These are phyloP conservation scores for Pseudolaguvia tuberculata DNA, from an alignment of 2,113 vertebrate genomes.

Conservation along the genomic window DNA sequence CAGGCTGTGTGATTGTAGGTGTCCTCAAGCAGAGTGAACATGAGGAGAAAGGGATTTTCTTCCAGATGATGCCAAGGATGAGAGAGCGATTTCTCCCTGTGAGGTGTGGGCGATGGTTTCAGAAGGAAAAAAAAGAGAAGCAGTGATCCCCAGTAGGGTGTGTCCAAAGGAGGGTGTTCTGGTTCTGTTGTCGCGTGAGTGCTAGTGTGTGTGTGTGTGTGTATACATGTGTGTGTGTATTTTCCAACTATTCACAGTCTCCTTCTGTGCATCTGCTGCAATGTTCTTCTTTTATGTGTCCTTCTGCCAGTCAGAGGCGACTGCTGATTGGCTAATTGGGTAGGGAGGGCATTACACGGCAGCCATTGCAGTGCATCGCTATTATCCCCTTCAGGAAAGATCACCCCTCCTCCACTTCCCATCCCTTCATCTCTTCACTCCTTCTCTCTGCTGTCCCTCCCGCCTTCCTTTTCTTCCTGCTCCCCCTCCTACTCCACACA, in stretches of 20 bases:
- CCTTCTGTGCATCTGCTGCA: constrained; percentile 79
- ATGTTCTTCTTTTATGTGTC: constrained; percentile 81
- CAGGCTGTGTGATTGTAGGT: constrained; percentile 70
- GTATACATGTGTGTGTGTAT: constrained; percentile 49
- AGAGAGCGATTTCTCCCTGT: constrained; percentile 73
- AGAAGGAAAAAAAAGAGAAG: constrained; percentile 70
- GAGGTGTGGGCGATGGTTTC: constrained; percentile 72
- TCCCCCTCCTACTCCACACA: constrained; percentile 41
- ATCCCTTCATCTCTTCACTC: constrained; percentile 59
- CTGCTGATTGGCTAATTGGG: constrained; percentile 79
- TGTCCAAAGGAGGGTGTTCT: constrained; percentile 76
- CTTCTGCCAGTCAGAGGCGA: constrained; percentile 70
- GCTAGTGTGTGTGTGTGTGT: constrained; percentile 23
- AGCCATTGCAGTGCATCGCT: constrained; percentile 75
- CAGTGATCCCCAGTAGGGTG: constrained; percentile 78
- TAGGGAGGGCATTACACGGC: constrained; percentile 75
- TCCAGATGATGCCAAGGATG: constrained; percentile 66
- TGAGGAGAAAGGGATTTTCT: constrained; percentile 70
- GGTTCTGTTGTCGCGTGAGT: constrained; percentile 61
- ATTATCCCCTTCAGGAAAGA: constrained; percentile 77
- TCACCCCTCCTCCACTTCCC: constrained; percentile 53
- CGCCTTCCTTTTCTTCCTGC: constrained; percentile 62
- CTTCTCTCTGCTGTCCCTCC: constrained; percentile 66
- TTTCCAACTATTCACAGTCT: constrained; percentile 74
- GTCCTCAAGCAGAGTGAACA: constrained; percentile 73